These are phyloP conservation scores for Acipenser transmontanus DNA, from an alignment of 2,797 vertebrate species.

Conservation along the genomic window DNA sequence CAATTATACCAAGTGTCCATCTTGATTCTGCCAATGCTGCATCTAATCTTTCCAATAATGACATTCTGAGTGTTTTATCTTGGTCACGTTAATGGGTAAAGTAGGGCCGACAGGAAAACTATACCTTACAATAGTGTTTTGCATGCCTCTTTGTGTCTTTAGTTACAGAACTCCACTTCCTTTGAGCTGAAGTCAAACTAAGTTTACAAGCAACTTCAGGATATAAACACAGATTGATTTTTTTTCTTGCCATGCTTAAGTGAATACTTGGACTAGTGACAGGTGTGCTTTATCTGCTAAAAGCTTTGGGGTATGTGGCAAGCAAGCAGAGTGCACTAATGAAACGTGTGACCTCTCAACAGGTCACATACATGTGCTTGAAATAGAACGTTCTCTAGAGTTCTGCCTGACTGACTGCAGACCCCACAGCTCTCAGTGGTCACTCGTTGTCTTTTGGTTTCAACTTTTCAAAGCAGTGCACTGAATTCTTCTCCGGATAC, in stretches of 20 bases:
- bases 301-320: neutral
- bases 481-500: neutral
- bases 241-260: neutral
- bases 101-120: too few relatives aligned
- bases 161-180: neutral
- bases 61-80: too few relatives aligned
- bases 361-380: neutral
- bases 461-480: neutral
- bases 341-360: neutral
- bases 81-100: too few relatives aligned
- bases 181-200: neutral
- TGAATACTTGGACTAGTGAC: neutral
- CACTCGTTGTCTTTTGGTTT: neutral
- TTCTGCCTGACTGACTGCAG: neutral
- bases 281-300: neutral
- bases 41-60: too few relatives aligned
- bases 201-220: neutral
- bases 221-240: neutral
- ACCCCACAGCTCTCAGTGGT: too few relatives aligned
- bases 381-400: neutral
- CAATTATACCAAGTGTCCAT: too few relatives aligned
- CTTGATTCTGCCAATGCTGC: too few relatives aligned
- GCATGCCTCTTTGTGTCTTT: neutral
- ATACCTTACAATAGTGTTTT: neutral
- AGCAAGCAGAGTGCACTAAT: neutral